Evolutionary conservation across 2,888 invertebrate genomes (phyloP).

Genomic region (Slavum lentiscoides): DNA sequence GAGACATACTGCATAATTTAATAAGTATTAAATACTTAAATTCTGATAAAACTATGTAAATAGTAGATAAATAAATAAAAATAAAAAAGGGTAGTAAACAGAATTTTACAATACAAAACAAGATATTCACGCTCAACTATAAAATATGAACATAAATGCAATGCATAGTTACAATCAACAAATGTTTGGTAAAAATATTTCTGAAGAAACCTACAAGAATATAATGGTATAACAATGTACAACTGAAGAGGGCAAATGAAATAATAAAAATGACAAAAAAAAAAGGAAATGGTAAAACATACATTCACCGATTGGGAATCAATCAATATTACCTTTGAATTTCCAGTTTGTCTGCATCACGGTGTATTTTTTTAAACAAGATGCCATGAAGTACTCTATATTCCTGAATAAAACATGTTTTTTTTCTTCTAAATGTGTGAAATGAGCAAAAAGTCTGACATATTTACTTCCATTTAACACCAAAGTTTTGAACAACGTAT

Average conservation of each 20-base stretch:
- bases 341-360: slow-evolving; percentile 47
- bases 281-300: slow-evolving; percentile 39
- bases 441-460: not conserved
- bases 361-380: slow-evolving; percentile 35
- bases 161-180: slow-evolving; percentile 6
- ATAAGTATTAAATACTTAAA: not conserved
- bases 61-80: no score
- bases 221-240: slow-evolving; percentile 34
- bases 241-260: slow-evolving; percentile 45
- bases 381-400: slow-evolving; percentile 49
- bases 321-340: slow-evolving; percentile 45
- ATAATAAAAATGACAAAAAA: not conserved
- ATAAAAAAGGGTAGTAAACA: not conserved
- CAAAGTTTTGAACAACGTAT: slow-evolving; percentile 40
- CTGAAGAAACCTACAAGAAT: slow-evolving; percentile 31
- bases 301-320: slow-evolving; percentile 31
- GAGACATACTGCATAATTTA: no score
- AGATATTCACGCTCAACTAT: slow-evolving; percentile 13
- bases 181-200: not conserved
- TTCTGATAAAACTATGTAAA: not conserved
- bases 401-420: slow-evolving; percentile 48
- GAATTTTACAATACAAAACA: not conserved
- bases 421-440: slow-evolving; percentile 20
- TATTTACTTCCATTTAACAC: not conserved
- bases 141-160: slow-evolving; percentile 16